These are phyloP conservation scores for Blera fallax DNA, from an alignment of 2,888 invertebrate genomes.

Conservation along the genomic window DNA sequence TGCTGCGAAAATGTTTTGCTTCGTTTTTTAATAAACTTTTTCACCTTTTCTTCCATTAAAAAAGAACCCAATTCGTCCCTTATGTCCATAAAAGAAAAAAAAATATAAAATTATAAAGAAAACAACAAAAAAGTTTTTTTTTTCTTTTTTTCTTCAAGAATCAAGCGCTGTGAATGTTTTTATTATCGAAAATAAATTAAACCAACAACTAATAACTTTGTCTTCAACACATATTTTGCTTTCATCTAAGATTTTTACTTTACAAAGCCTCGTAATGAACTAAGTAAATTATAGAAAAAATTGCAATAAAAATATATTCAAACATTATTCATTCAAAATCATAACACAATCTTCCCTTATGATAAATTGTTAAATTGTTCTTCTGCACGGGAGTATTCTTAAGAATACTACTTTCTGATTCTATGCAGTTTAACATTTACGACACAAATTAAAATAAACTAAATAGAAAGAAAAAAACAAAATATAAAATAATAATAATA, in stretches of 20 bases:
- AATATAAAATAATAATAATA: too few species aligned
- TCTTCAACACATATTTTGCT: constrained; percentile 13
- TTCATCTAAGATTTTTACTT: constrained; percentile 7
- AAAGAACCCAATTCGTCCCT: neutral
- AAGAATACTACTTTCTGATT: neutral
- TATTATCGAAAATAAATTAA: constrained; percentile 51
- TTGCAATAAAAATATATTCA: constrained; percentile 14
- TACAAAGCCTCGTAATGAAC: constrained; percentile 17
- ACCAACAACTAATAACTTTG: constrained; percentile 22
- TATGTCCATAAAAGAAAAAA: neutral
- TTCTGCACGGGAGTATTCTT: neutral
- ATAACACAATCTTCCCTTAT: neutral
- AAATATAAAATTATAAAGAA: neutral
- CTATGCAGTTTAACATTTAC: neutral
- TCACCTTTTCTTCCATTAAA: too few species aligned
- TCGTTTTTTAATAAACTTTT: too few species aligned
- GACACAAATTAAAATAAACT: neutral
- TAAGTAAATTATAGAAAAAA: neutral
- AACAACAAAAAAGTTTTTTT: neutral
- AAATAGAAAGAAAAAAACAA: too few species aligned
- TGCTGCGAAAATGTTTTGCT: too few species aligned
- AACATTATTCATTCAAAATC: neutral
- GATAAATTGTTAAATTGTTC: neutral
- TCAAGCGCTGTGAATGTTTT: constrained; percentile 7
- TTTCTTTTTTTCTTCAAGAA: neutral